Percentiles rank a stretch among this genome's conserved stretches.
These are phyloP conservation scores for Pristionchus maxplancki DNA, from an alignment of 2,888 invertebrate species.

Conservation along the genomic window DNA sequence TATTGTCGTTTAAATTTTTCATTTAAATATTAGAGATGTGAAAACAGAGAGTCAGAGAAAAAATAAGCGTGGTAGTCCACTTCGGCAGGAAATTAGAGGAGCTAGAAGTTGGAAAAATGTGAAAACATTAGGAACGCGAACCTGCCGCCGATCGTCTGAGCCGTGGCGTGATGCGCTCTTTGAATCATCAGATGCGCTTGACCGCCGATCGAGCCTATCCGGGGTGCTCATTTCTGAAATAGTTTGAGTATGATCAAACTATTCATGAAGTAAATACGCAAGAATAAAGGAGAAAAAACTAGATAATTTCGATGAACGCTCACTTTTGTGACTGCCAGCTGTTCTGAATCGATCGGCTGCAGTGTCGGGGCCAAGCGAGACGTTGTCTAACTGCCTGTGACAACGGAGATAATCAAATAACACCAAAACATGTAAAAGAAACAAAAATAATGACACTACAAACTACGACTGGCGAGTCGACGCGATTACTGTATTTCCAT, in stretches of 20 bases:
- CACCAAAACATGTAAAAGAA: background rate
- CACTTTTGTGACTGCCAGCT: conserved; percentile 4
- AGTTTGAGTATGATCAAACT: background rate
- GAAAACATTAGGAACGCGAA: background rate
- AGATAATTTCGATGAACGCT: background rate
- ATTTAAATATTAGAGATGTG: too few relatives aligned
- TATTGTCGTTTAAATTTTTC: too few relatives aligned
- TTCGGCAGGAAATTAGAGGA: too few relatives aligned
- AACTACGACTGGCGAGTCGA: background rate
- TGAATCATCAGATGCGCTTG: background rate
- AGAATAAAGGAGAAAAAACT: background rate
- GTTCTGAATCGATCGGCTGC: conserved; percentile 16
- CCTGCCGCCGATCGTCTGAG: conserved; percentile 11
- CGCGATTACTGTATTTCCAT: background rate
- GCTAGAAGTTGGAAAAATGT: too few relatives aligned
- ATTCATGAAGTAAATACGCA: too few relatives aligned
- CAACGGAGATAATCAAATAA: background rate
- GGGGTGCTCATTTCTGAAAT: conserved; percentile 6
- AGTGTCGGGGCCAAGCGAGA: conserved; percentile 39
- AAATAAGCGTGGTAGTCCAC: too few relatives aligned
- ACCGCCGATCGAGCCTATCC: conserved; percentile 17
- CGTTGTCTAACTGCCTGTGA: conserved; percentile 23
- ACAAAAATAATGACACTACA: background rate
- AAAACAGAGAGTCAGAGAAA: too few relatives aligned
- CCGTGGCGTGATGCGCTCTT: background rate